These are phyloP conservation scores for Eristalis tenax DNA, from an alignment of 2,888 invertebrate species.

Conservation along the genomic window DNA sequence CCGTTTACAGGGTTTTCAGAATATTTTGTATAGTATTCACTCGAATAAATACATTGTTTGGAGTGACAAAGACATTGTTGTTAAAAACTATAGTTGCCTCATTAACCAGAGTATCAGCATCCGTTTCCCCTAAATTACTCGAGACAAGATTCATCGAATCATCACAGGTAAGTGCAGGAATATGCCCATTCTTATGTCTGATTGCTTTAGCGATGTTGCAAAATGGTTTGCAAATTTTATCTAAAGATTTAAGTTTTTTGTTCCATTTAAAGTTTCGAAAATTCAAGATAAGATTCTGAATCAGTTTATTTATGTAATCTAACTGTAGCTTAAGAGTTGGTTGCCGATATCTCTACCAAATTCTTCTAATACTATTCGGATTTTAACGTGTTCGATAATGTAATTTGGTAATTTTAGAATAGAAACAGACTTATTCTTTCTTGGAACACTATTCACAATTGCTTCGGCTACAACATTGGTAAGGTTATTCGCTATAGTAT, in stretches of 20 bases:
- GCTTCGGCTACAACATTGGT: neutral
- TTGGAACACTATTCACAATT: neutral
- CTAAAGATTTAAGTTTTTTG: neutral
- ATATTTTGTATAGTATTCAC: too few species aligned
- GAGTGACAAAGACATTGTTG: too few species aligned
- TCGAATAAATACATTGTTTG: too few species aligned
- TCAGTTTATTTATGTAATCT: neutral
- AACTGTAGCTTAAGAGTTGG: neutral
- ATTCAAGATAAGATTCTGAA: neutral
- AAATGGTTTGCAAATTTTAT: neutral
- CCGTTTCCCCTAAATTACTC: too few species aligned
- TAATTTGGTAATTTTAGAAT: neutral
- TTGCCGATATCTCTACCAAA: neutral
- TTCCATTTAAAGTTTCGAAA: slow-evolving; percentile 1
- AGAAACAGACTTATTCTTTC: neutral
- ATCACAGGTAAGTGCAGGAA: neutral
- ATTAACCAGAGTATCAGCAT: too few species aligned
- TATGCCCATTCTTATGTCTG: neutral
- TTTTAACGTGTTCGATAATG: neutral
- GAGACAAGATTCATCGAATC: neutral
- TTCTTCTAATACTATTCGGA: neutral
- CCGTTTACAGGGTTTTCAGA: too few species aligned
- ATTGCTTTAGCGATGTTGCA: neutral
- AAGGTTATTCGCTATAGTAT: neutral
- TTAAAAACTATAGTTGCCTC: neutral